Percentiles rank a stretch among this genome's conserved stretches.
Conservation (phyloP, 2,797 vertebrate species). For the Bufotes viridis region DNA sequence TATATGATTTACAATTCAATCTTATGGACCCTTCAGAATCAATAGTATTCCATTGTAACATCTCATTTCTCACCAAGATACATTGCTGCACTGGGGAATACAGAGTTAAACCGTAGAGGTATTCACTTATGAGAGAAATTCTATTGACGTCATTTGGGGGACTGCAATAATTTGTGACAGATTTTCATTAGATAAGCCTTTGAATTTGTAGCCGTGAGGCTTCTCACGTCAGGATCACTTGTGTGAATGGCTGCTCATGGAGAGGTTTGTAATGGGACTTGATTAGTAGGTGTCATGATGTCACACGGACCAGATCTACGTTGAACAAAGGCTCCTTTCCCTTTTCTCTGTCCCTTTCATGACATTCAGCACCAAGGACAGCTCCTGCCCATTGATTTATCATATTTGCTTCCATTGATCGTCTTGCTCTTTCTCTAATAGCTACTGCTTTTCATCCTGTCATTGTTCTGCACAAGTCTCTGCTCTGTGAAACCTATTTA, state of each 20-base stretch:
- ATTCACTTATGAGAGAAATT: background rate
- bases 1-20: background rate
- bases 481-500: constrained; percentile 28
- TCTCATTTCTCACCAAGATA: background rate
- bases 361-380: constrained; percentile 55
- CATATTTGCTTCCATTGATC: constrained; percentile 44
- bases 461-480: background rate
- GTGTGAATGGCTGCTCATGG: background rate
- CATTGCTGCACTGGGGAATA: background rate
- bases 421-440: constrained; percentile 35
- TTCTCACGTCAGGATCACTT: background rate
- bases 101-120: background rate
- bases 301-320: background rate
- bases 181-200: constrained; percentile 24
- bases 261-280: background rate
- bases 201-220: background rate
- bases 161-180: background rate
- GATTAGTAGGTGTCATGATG: constrained; percentile 10
- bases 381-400: constrained; percentile 40
- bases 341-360: background rate
- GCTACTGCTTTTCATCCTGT: constrained; percentile 20
- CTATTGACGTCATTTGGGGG: background rate
- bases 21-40: background rate
- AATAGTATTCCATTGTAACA: background rate
- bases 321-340: background rate